Conservation (phyloP, 2,113 vertebrate genomes). For the Trachemys scripta region DNA sequence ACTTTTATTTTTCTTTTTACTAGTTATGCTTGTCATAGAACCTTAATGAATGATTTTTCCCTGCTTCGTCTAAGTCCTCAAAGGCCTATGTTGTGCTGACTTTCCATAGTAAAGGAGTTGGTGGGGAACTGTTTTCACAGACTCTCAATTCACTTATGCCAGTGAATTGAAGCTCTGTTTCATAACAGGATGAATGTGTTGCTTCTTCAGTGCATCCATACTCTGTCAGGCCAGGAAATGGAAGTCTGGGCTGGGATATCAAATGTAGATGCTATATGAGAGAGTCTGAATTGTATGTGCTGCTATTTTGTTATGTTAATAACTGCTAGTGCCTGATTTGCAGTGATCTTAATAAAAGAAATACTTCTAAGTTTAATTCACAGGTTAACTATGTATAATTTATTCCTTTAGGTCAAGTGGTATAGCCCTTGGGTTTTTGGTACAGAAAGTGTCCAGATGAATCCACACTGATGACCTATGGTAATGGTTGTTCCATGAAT, state of each 20-base stretch:
- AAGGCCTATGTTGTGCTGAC: neutral
- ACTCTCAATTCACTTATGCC: neutral
- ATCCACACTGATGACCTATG: neutral
- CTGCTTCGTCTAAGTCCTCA: neutral
- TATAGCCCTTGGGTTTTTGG: fast-evolving
- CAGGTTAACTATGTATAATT: neutral
- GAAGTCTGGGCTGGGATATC: neutral
- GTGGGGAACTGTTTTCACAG: neutral
- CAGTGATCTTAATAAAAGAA: neutral
- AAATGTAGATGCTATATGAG: neutral
- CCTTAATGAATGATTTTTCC: fast-evolving
- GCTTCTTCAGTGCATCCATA: neutral
- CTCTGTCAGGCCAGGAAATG: neutral
- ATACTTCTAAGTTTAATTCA: neutral
- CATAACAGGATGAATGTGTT: neutral
- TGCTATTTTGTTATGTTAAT: neutral
- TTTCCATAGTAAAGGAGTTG: neutral
- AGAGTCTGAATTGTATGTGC: neutral
- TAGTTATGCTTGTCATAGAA: neutral
- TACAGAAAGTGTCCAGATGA: neutral
- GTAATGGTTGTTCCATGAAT: neutral
- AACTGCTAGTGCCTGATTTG: neutral
- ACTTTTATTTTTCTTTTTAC: neutral
- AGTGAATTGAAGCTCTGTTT: neutral
- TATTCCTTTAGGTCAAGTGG: neutral